Evolutionary conservation across 2,888 invertebrate genomes (phyloP), one percentile per base, ranked within the genome.

Genomic region (Dermolepida albohirtum): DNA sequence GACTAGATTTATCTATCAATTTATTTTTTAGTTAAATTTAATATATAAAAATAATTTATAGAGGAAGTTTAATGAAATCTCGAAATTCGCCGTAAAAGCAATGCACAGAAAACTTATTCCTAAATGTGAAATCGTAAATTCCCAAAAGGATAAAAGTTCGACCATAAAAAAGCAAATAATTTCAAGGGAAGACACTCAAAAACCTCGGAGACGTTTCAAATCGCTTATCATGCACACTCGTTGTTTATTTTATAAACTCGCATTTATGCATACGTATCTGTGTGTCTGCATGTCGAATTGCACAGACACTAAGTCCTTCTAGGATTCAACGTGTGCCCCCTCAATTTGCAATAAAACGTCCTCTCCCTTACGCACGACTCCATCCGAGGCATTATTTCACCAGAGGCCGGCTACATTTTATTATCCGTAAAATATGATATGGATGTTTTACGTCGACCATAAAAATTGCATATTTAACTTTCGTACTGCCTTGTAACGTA

Each of bases 391-490:
- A 41, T 51, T 63, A 51, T 40, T 41, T 49, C 49, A 51, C 40
- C 51, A 40, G 40, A n/a, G 34, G 43, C 44, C 43, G 50, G 52
- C 50, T 62, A 59, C 41, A 22, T 52, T 67, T 67, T 67, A 67
- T 62, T 62, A 62, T 51, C 62, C 67, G 62, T 67, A 67, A 67
- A 67, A 67, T 67, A 67, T 67, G 67, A 67, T 67, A 62, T 50
- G 49, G 49, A 62, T 67, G 62, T 67, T 67, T 67, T 67, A 67
- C 51, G 55, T 50, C 49, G n/a, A 40, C 17, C 22, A 39, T 51
- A 49, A 64, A 51, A 40, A 40, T 50, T 40, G 41, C 64, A 64
- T 64, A 64, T 64, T 64, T 51, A 27, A 50, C 41, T 17, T 14
- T 34, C 34, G 6, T 34, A 8, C 34, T 6, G 6, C 6, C 34